Base-by-base conservation (phyloP, 2,888 invertebrate species). In the Timema podura region DNA sequence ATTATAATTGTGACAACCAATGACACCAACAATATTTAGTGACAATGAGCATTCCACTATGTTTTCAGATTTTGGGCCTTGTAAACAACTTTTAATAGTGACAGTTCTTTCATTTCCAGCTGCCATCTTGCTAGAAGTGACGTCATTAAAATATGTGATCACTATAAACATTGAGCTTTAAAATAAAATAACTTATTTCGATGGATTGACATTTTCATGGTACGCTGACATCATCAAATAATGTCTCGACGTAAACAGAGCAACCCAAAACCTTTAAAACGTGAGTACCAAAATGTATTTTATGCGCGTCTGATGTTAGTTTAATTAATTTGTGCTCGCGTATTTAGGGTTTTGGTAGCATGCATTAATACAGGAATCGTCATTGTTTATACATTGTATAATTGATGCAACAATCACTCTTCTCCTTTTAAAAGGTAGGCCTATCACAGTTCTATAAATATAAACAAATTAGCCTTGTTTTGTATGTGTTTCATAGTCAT, bases 241-340 rank as follows among this genome's bases (percentile, higher is more conserved):
- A 95, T 95, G 95, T 95, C 95, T 82, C 91, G 95, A 83, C 88
- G 95, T 85, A 95, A 95, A 87, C 95, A 95, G 87, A 93, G 93
- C 86, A 95, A 95, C 86, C 95, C 95, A 78, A 95, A 95, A 85
- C 95, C 95, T 82, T 87, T 95, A 80, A 95, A 95, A 95, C 91
- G 95, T 95, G 85, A 89, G 92, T 90, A 77, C 8, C 0, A 7
- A 30, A 30, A 2, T 30, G 3, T 3, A 30, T 30, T 30, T 30
- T 30, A 30, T 30, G 3, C 30, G 30, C 1, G n/a, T 15, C 8
- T 11, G n/a, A 51, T 51, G 1, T 51, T 16, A 46, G 51, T 51
- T 64, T 64, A 64, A 44, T 13, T n/a, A 15, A 13, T 30, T 30
- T 30, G 30, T 30, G 30, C 30, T 30, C 30, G 30, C 30, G 30